Base-by-base conservation (phyloP, 1,140 invertebrate genomes). In the Camponotus pennsylvanicus region DNA sequence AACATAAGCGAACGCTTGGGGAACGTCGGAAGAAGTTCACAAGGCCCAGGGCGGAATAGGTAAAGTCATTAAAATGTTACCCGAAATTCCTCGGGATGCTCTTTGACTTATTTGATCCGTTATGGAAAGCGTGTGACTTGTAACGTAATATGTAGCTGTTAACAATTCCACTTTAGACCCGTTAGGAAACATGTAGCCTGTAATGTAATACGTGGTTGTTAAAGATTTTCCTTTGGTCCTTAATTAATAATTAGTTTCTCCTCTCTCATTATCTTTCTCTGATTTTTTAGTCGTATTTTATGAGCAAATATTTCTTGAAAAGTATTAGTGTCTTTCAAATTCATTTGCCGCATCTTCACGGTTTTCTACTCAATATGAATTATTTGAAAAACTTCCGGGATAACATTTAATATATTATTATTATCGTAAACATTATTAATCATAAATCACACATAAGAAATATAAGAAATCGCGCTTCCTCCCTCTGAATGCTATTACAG, bases 21-120 rank as follows among this genome's bases (percentile, higher is more conserved):
- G 75, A 63, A 13, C 27, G 32, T 83, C 32, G 34, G 55, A n/a
- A n/a, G 21, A 75, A 63, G 69, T 75, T 83, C 55, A 57, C 69
- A 83, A 9, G 55, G 61, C 8, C 8, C 7, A 34, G 27, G 67
- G 27, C 15, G 37, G 21, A 18, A 37, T 57, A 83, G 34, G 52
- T 69, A 37, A 83, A 49, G 55, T 83, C 79, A 42, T 83, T 75
- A 83, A 63, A 73, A 32, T 21, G 40, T 18, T 37, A 40, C 40
- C 6, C 40, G 79, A n/a, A 83, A 83, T 83, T 83, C 79, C 75
- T 83, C 42, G 52, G 79, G 67, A 71, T 45, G 5, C 18, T 73
- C 79, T 82, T 73, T 82, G 79, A 73, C 79, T 55, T 34, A 83
- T 83, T 83, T 61, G 79, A 73, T 83, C 55, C 79, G 69, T 21